Evolutionary conservation across 2,113 vertebrate species (phyloP).

Genomic region (Brevimyrus niger): DNA sequence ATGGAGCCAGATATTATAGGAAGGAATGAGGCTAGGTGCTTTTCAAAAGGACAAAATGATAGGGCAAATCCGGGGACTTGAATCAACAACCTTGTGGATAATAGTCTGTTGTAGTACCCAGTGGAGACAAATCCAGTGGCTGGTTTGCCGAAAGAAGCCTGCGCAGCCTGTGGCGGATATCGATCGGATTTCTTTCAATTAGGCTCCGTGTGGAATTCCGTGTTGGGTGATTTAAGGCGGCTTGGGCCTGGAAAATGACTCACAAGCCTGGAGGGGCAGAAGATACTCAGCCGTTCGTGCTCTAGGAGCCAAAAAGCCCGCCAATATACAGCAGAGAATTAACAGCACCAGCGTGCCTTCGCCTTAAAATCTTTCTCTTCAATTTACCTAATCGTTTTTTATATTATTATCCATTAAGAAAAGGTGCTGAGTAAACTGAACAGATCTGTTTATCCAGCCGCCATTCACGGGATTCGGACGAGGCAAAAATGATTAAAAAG

Average conservation of each 20-base stretch:
- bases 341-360: slow-evolving; percentile 15
- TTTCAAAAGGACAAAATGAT: neutral
- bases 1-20: neutral
- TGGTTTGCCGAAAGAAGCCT: neutral
- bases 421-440: slow-evolving; percentile 28
- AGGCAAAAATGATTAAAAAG: slow-evolving; percentile 21
- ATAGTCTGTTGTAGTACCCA: neutral
- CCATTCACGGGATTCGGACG: slow-evolving; percentile 11
- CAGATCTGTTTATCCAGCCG: slow-evolving; percentile 14
- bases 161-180: neutral
- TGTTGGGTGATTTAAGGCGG: neutral
- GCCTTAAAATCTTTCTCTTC: slow-evolving; percentile 23
- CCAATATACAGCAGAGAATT: neutral
- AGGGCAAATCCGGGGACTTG: neutral
- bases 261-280: neutral
- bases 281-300: neutral
- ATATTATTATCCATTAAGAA: slow-evolving; percentile 24
- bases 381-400: slow-evolving; percentile 28
- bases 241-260: neutral
- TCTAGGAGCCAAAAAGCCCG: neutral
- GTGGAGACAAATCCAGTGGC: neutral
- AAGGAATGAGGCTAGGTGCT: neutral
- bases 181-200: slow-evolving; percentile 7
- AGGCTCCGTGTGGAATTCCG: neutral
- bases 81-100: neutral